phyloP scores from a whole-genome alignment of 2,113 vertebrate species.

The Callionymus lyra region DNA sequence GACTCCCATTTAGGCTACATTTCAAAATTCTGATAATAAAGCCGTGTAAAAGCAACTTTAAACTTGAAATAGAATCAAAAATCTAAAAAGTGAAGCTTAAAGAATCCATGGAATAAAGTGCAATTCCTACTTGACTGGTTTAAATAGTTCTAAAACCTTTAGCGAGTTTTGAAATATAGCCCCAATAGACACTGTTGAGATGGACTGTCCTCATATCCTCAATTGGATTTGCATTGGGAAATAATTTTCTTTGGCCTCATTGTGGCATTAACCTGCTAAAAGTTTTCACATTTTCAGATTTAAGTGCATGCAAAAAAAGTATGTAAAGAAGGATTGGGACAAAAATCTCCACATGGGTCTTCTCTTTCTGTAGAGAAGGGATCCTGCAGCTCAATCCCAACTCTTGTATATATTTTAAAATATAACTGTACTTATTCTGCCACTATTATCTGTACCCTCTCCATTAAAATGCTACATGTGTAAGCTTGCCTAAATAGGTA shows the following conservation, averaged over 20 bases:
- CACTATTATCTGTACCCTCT: conserved; percentile 87
- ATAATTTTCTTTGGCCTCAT: not conserved
- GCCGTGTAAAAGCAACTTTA: conserved; percentile 62
- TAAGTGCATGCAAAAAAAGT: conserved; percentile 63
- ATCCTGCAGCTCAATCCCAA: conserved; percentile 89
- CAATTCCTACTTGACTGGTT: conserved; percentile 65
- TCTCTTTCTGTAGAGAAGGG: conserved; percentile 77
- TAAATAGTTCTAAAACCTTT: conserved; percentile 77
- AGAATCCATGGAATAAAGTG: conserved; percentile 51
- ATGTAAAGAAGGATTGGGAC: conserved; percentile 71
- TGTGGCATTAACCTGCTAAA: no score
- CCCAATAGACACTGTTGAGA: conserved; percentile 92
- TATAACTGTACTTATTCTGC: conserved; percentile 75
- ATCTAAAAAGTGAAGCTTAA: conserved; percentile 60
- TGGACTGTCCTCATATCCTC: conserved; percentile 77
- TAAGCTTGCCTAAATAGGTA: conserved; percentile 99
- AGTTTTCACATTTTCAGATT: no score
- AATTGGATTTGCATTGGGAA: conserved; percentile 57
- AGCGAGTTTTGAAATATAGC: conserved; percentile 99
- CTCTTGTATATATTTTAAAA: conserved; percentile 87
- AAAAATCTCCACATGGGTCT: conserved; percentile 77
- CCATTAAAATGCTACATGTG: conserved; percentile 93
- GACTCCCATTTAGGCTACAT: conserved; percentile 99
- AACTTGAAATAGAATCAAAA: conserved; percentile 62
- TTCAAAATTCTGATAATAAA: conserved; percentile 96